Conservation (phyloP, 1,140 invertebrate species). For the Nymphalis io region DNA sequence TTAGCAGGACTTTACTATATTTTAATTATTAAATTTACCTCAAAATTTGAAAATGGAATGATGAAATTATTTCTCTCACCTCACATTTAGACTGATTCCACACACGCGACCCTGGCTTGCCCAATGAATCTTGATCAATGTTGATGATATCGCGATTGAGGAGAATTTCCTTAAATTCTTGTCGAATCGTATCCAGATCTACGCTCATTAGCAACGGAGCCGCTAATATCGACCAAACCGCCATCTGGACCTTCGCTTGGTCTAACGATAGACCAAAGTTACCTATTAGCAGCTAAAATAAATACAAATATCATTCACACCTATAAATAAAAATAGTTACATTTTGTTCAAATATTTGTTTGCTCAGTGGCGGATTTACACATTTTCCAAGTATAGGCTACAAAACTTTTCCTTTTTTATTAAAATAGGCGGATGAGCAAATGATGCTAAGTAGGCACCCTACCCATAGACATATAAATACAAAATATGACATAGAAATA, state of each 20-base stretch:
- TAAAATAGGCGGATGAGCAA: too few relatives aligned
- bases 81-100: slow-evolving; percentile 51
- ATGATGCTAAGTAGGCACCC: too few relatives aligned
- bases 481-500: too few relatives aligned
- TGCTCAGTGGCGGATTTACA: too few relatives aligned
- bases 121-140: slow-evolving; percentile 92
- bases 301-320: not conserved
- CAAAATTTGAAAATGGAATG: too few relatives aligned
- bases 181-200: slow-evolving; percentile 87
- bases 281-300: slow-evolving; percentile 87
- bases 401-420: too few relatives aligned
- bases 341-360: too few relatives aligned
- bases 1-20: too few relatives aligned
- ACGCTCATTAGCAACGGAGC: slow-evolving; percentile 94
- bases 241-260: slow-evolving; percentile 93
- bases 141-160: slow-evolving; percentile 89
- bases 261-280: slow-evolving; percentile 92
- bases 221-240: slow-evolving; percentile 93
- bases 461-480: too few relatives aligned
- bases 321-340: not conserved
- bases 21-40: too few relatives aligned
- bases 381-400: too few relatives aligned
- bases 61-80: slow-evolving; percentile 28
- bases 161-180: slow-evolving; percentile 88
- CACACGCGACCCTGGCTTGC: slow-evolving; percentile 74